Conservation (phyloP, 2,113 vertebrate genomes). For the Riparia riparia region DNA sequence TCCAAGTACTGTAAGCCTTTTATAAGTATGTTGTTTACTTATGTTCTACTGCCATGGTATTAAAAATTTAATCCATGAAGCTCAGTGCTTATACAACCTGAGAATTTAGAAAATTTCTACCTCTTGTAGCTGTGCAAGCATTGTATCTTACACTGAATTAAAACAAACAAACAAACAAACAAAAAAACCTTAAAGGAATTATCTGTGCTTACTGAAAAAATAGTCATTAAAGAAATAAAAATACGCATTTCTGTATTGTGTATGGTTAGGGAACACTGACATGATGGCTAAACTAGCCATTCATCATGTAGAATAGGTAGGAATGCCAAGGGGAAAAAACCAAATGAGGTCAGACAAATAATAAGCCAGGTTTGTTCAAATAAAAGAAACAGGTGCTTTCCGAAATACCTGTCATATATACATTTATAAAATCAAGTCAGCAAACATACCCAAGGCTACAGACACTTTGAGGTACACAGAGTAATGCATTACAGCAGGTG, state of each 20-base stretch:
- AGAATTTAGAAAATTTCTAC: neutral
- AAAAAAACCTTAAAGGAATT: neutral
- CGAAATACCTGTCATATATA: neutral
- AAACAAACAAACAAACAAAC: too few species aligned
- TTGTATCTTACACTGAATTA: neutral
- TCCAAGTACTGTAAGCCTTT: neutral
- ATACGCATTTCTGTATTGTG: fast-evolving
- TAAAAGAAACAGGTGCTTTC: neutral
- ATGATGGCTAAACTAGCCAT: neutral
- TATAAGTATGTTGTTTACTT: neutral
- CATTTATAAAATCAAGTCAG: neutral
- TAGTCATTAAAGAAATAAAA: neutral
- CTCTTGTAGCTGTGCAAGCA: neutral
- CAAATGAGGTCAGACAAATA: neutral
- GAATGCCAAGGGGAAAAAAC: neutral
- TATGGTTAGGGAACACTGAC: neutral
- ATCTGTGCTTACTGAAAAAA: neutral
- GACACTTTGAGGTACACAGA: neutral
- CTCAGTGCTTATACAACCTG: neutral
- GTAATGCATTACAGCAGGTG: neutral
- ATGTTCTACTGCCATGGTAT: neutral
- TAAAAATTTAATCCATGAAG: neutral
- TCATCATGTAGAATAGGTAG: neutral
- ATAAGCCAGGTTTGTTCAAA: neutral
- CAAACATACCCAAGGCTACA: neutral